Base-by-base conservation (phyloP, 2,113 vertebrate genomes). In the Morphnarchus princeps region DNA sequence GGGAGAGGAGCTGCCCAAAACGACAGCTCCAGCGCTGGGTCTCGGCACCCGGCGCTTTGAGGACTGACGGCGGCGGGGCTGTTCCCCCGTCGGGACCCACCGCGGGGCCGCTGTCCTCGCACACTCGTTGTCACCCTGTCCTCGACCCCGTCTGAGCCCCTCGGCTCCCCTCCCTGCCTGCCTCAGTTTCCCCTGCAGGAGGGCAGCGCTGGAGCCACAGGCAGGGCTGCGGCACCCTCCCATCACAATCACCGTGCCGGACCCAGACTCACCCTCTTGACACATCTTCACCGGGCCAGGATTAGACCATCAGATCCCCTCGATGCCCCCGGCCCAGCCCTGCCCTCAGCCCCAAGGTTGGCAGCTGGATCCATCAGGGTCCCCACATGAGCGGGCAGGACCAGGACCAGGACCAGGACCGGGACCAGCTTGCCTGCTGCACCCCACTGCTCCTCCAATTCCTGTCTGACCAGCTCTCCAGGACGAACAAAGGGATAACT, bases 391-490 rank as follows among this genome's bases (percentile, higher is more conserved):
- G 54, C 0, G 4, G 36, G n/a, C 16, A 69, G 69, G 28, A 36
- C 12, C 57, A 10, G 65, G n/a, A 25, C 8, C 10, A 6, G 66
- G 43, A 26, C 8, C 3, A 7, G 36, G 20, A 49, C 17, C 34
- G 5, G 42, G 38, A 31, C 3, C n/a, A 65, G 12, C 91, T 45
- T 13, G 0, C 74, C 18, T 40, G 73, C 81, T 36, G 49, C 80
- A 42, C 69, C 63, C 78, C 32, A 55, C 85, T 26, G 74, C 28
- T 42, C 5, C 58, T 78, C 85, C 40, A 6, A 0, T 96, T 97
- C 98, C 96, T 32, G 97, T 97, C 77, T 0, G 97, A 97, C 98
- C 97, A 95, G 98, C 97, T 96, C 89, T 59, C 45, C n/a, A 2
- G 77, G 55, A 73, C 1, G 13, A 66, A 72, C 83, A 63, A 79